A percentile compares a stretch with the other conserved stretches of the same genome.
These are phyloP conservation scores for Lepidochitona cinerea DNA, from an alignment of 2,888 invertebrate genomes.

Conservation along the genomic window DNA sequence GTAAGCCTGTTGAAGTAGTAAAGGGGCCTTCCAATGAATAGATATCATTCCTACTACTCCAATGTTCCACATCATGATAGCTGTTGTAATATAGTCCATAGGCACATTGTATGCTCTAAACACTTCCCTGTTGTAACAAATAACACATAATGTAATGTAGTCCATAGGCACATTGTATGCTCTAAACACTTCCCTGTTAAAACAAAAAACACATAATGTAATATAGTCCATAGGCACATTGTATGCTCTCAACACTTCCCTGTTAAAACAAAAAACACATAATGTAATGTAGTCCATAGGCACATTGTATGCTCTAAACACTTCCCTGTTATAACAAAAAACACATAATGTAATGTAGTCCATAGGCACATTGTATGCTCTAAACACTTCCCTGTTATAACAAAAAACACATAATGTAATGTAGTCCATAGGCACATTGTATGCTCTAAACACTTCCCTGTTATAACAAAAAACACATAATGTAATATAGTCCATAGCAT, in stretches of 20 bases:
- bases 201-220: no score
- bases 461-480: no score
- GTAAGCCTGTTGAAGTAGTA: conserved; percentile 91
- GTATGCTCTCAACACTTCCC: conserved; percentile 91
- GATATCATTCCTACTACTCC: conserved; percentile 94
- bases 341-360: no score
- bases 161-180: conserved; percentile 98
- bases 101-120: conserved; percentile 94
- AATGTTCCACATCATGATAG: conserved; percentile 96
- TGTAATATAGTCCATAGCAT: no score
- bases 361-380: no score
- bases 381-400: no score
- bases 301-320: conserved; percentile 92
- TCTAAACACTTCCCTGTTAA: conserved; percentile 84
- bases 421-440: no score
- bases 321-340: conserved; percentile 86
- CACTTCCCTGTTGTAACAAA: conserved; percentile 82
- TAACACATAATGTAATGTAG: no score
- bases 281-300: conserved; percentile 97
- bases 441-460: no score
- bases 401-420: no score
- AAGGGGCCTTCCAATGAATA: conserved; percentile 99
- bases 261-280: no score
- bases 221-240: conserved; percentile 97
- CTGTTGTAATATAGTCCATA: conserved; percentile 92